Conservation (phyloP, 2,113 vertebrate genomes). For the Anolis carolinensis region DNA sequence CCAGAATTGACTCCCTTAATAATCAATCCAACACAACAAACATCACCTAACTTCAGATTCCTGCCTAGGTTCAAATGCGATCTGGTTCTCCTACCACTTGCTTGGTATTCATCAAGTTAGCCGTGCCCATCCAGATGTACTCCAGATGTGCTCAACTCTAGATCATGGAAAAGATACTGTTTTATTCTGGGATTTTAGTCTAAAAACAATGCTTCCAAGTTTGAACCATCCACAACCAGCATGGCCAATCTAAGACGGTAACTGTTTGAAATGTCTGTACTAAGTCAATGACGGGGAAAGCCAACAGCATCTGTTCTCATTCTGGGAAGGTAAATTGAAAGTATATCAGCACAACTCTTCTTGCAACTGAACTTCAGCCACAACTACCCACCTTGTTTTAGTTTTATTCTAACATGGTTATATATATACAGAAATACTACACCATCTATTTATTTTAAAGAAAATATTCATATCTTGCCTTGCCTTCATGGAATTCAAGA, state of each 20-base stretch:
- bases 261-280: not conserved
- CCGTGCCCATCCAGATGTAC: too few species aligned
- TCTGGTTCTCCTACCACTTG: not conserved
- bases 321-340: too few species aligned
- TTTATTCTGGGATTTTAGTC: too few species aligned
- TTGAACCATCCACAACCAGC: too few species aligned
- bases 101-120: too few species aligned
- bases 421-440: not conserved
- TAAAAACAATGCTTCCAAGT: too few species aligned
- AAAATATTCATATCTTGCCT: not conserved
- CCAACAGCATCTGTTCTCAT: not conserved
- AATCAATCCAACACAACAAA: not conserved
- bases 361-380: not conserved
- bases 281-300: not conserved
- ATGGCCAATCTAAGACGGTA: too few species aligned
- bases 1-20: not conserved
- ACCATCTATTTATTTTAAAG: too few species aligned
- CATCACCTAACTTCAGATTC: not conserved
- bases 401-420: not conserved
- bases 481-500: too few species aligned
- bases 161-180: too few species aligned
- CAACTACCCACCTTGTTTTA: not conserved
- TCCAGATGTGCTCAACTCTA: too few species aligned
- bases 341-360: not conserved
- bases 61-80: not conserved